A percentile compares a stretch with the other conserved stretches of the same genome.
phyloP scores from a whole-genome alignment of 2,888 invertebrate species.

The Asteroscopus sphinx region DNA sequence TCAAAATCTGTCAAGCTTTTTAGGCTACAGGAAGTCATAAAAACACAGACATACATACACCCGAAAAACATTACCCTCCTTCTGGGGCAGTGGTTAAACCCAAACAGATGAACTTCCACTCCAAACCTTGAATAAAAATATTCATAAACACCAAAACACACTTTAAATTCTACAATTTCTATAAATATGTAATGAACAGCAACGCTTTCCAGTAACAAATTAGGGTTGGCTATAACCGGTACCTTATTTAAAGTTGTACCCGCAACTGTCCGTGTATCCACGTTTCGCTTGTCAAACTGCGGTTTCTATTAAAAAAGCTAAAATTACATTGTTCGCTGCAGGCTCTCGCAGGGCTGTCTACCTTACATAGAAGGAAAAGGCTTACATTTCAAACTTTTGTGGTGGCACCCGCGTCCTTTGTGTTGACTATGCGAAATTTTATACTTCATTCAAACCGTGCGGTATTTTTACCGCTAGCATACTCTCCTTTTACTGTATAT shows the following conservation, averaged over 20 bases:
- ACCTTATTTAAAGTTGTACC: constrained; percentile 59
- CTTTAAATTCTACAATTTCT: constrained; percentile 40
- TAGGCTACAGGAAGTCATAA: too few relatives aligned
- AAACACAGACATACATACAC: too few relatives aligned
- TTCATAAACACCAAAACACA: constrained; percentile 39
- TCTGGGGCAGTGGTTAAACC: too few relatives aligned
- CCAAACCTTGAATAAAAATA: constrained; percentile 10
- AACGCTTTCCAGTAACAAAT: constrained; percentile 54
- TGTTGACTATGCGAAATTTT: constrained; percentile 66
- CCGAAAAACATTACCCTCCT: too few relatives aligned
- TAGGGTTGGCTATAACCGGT: constrained; percentile 55
- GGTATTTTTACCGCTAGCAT: constrained; percentile 56
- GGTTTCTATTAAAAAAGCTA: constrained; percentile 70
- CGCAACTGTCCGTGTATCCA: constrained; percentile 59
- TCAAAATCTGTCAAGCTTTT: too few relatives aligned
- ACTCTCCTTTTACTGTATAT: constrained; percentile 47
- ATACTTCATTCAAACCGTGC: constrained; percentile 63
- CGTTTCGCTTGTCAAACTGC: constrained; percentile 63
- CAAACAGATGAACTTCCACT: too few relatives aligned
- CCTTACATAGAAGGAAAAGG: constrained; percentile 59
- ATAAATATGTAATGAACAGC: constrained; percentile 42
- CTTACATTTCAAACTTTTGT: constrained; percentile 68
- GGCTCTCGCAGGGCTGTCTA: constrained; percentile 65
- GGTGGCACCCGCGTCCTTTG: constrained; percentile 62
- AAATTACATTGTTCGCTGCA: constrained; percentile 69